Base-by-base conservation (phyloP, 2,113 vertebrate species). In the Picathartes gymnocephalus region DNA sequence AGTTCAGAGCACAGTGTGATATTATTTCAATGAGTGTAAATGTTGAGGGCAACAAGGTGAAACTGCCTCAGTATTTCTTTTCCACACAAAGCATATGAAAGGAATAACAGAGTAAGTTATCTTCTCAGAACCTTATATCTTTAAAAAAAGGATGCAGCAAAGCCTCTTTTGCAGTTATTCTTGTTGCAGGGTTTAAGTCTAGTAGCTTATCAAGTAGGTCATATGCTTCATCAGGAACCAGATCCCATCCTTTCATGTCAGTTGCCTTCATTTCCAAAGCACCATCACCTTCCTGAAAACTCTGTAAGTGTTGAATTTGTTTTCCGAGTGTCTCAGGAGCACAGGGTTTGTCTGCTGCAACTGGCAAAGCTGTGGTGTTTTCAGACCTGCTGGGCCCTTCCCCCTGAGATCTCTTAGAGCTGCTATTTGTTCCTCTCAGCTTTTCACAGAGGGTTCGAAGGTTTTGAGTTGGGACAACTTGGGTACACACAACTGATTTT, bases 141-240 rank as follows among this genome's bases (percentile, higher is more conserved):
- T 97, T 98, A 97, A 99, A 99, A 88, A 99, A 98, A 1, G 98
- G 98, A 90, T 99, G 99, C 84, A 96, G 87, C 72, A 99, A 96
- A 20, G 99, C 99, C 69, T 97, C 94, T 82, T 97, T 97, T 21
- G 99, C 99, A 68, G 98, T 99, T 97, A 99, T 98, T 97, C 99
- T 98, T 65, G 98, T 99, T 61, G 96, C 98, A 28, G 99, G 99
- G 95, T 99, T 99, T 91, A 99, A 97, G 97, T 99, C 99, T 62
- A 99, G 96, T 60, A 99, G 98, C 93, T 96, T 98, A 97, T 99
- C 99, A 71, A 99, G 98, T n/a, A 99, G 98, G 86, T 99, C 97
- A 28, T 99, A 99, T 27, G 98, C 98, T 77, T 98, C 98, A 79
- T 99, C 98, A 10, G 99, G 98, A 74, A 99, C 99, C 10, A 82